Base-by-base conservation (phyloP, 2,888 invertebrate species). In the Saturnia pavonia region DNA sequence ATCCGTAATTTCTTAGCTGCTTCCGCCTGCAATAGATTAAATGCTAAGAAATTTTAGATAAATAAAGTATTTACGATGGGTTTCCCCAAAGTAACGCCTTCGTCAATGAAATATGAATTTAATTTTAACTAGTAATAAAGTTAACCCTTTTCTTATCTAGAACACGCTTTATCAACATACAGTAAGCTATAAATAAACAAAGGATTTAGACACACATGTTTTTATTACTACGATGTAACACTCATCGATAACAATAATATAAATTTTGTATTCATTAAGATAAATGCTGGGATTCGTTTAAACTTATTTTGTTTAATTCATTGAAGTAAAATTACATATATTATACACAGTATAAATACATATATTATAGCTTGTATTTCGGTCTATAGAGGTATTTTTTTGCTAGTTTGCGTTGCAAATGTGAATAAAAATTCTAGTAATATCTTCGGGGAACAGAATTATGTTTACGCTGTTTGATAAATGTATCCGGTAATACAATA, bases 401-500 rank as follows among this genome's bases (percentile, higher is more conserved):
- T 40, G 65, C 3, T 19, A n/a, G 40, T 57, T 63, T 42, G 19
- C 40, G 42, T 66, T 40, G 22, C 42, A 65, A 77, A 77, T 75
- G 72, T 65, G 70, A 71, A 74, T 67, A 69, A 73, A 71, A 73
- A 69, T 79, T 71, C 78, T 82, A 74, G 79, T 82, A n/a, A 82
- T 83, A 82, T 80, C 81, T 75, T 72, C 74, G 74, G 75, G 76
- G 76, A 74, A 76, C 70, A 78, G 74, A 73, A 73, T 72, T n/a
- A n/a, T 73, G 73, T 74, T 70, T 75, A 76, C 74, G 72, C 70
- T 67, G 60, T 73, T 74, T 87, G 85, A 87, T 82, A 80, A 83
- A 87, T 85, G 82, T 79, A 74, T 84, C 82, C 83, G 81, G 80
- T 77, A 78, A 79, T 78, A 72, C 74, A 80, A 82, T 84, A 82